Percentiles rank a stretch among this genome's conserved stretches.
phyloP scores from a whole-genome alignment of 1,140 invertebrate species.

The Semibalanus balanoides region DNA sequence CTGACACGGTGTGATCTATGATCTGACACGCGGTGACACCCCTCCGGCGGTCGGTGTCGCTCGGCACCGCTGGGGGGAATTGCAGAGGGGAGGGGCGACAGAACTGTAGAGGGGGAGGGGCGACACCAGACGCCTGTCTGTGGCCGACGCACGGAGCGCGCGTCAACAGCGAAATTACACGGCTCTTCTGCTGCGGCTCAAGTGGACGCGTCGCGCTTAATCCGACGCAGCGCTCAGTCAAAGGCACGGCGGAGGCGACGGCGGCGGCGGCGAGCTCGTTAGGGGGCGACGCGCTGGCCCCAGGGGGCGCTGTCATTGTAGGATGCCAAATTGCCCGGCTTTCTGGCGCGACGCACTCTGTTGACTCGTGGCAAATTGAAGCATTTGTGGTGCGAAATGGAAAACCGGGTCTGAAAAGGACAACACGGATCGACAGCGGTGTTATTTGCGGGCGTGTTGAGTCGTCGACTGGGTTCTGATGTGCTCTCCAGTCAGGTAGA shows the following conservation, averaged over 20 bases:
- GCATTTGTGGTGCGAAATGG: conserved; percentile 4
- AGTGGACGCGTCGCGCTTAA: background rate
- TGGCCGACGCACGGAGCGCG: background rate
- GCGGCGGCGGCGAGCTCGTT: background rate
- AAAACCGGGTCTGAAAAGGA: background rate
- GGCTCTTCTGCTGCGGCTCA: background rate
- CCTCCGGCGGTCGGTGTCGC: too few species aligned
- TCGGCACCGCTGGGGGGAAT: too few species aligned
- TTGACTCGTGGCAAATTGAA: conserved; percentile 6
- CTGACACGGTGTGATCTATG: too few species aligned
- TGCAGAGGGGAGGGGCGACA: too few species aligned
- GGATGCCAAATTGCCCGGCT: conserved; percentile 3
- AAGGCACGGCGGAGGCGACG: background rate
- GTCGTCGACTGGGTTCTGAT: too few species aligned
- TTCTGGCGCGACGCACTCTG: conserved; percentile 2
- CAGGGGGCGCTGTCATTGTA: conserved; percentile 2
- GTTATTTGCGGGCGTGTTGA: too few species aligned
- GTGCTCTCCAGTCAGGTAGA: too few species aligned
- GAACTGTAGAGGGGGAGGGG: too few species aligned
- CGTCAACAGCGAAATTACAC: conserved; percentile 1
- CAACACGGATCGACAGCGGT: background rate
- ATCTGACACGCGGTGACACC: too few species aligned
- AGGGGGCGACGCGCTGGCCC: background rate
- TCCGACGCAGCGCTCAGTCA: background rate
- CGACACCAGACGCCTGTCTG: background rate